Conservation (phyloP, 1,140 invertebrate species). For the Oscheius sp. region DNA sequence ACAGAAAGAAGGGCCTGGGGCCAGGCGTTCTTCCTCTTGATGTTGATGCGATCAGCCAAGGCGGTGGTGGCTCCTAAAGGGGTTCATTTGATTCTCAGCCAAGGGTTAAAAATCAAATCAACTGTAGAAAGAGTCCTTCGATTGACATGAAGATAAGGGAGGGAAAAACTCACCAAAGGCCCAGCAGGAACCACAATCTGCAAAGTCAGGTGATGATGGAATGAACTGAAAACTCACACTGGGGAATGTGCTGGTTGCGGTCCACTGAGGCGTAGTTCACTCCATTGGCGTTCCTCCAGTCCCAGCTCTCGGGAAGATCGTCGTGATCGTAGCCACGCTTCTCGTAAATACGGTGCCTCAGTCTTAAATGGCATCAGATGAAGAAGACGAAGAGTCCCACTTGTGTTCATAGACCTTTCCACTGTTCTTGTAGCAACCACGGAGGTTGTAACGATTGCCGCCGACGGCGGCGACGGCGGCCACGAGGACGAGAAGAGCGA, state of each 20-base stretch:
- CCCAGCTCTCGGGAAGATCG: slow-evolving; percentile 62
- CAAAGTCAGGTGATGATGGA: slow-evolving; percentile 18
- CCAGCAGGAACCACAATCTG: slow-evolving; percentile 67
- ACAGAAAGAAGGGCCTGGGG: slow-evolving; percentile 64
- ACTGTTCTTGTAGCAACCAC: slow-evolving; percentile 40
- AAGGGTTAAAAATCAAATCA: background rate
- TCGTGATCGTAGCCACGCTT: slow-evolving; percentile 39
- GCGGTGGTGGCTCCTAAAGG: slow-evolving; percentile 54
- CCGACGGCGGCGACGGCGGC: slow-evolving; percentile 14
- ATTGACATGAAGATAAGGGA: background rate
- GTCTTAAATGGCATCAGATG: background rate
- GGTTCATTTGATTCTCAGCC: background rate
- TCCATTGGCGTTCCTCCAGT: slow-evolving; percentile 65
- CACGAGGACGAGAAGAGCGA: slow-evolving; percentile 18
- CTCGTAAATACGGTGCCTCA: slow-evolving; percentile 39
- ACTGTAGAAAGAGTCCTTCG: background rate
- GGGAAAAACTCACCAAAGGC: slow-evolving; percentile 63
- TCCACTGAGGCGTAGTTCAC: slow-evolving; percentile 64
- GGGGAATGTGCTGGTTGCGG: slow-evolving; percentile 62
- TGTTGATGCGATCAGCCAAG: slow-evolving; percentile 66
- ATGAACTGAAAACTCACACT: slow-evolving; percentile 41
- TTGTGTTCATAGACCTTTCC: slow-evolving; percentile 41
- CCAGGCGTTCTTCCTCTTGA: slow-evolving; percentile 64
- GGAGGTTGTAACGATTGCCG: slow-evolving; percentile 35
- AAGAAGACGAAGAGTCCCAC: background rate